A percentile compares a stretch with the other conserved stretches of the same genome.
phyloP scores from a whole-genome alignment of 1,140 invertebrate species.

The Brachionus calyciflorus region DNA sequence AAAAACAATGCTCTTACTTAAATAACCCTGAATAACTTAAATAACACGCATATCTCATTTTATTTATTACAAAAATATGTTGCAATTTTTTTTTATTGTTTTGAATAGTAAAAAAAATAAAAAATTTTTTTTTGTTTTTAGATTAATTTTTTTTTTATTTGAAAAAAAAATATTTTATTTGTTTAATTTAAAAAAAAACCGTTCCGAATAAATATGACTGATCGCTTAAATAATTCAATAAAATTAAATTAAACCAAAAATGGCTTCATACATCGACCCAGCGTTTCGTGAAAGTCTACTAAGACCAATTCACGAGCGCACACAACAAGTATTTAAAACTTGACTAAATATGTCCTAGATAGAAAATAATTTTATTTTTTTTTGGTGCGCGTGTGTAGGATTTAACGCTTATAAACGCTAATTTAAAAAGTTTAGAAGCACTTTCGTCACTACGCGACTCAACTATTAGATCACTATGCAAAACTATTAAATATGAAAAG shows the following conservation, averaged over 20 bases:
- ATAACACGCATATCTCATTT: constrained; percentile 29
- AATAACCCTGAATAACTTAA: constrained; percentile 4
- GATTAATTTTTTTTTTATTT: no score
- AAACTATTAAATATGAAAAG: constrained; percentile 70
- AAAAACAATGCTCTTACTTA: neutral
- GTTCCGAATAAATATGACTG: no score
- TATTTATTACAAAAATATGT: constrained; percentile 34
- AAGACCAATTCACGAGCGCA: neutral
- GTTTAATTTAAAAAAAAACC: no score
- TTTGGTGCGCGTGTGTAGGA: constrained; percentile 62
- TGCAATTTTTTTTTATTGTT: neutral
- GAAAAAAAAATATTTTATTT: no score
- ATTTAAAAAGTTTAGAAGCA: constrained; percentile 71
- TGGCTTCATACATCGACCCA: constrained; percentile 45
- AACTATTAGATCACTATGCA: constrained; percentile 69
- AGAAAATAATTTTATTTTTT: neutral
- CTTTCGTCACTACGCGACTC: constrained; percentile 71
- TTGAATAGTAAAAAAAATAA: neutral
- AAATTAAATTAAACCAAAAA: no score
- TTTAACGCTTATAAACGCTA: constrained; percentile 73
- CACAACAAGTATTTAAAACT: constrained; percentile 9
- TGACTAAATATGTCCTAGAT: no score
- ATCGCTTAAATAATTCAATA: no score
- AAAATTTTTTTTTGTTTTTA: no score
- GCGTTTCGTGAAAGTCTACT: constrained; percentile 40